Evolutionary conservation across 1,140 invertebrate genomes (phyloP), one percentile per base, ranked within the genome.

Genomic region (Microvelia longipes): DNA sequence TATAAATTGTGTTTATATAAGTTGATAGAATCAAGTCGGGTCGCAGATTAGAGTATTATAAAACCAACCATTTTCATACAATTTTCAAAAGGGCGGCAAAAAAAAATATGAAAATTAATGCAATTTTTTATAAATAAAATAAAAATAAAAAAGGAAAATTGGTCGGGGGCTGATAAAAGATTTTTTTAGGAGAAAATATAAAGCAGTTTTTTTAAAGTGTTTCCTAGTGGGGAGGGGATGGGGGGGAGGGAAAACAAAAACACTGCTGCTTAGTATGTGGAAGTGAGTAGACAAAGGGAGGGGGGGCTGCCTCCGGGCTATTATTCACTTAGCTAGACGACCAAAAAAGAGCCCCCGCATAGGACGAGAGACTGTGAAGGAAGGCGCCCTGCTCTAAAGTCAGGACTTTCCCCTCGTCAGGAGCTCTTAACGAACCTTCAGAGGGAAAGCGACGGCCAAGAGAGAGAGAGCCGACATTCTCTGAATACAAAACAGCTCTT

Each of bases 201-300:
- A n/a, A n/a, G n/a, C n/a, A n/a, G 28, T 66, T n/a, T 26, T 66
- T 28, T 66, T 26, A 14, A 66, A 66, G n/a, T 29, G 67, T 27
- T 24, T 50, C 27, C 26, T n/a, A 24, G 28, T 27, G 15, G 28
- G 66, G 2, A 24, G 28, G 29, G 66, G 28, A 14, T 14, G 28
- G 29, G 66, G 28, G 28, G 66, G 66, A 29, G 67, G 19, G 26
- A 1, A 29, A 28, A 19, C 30, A 30, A 68, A 66, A 66, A 66
- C 65, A 66, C 25, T 19, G 2, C 25, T 28, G 19, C 65, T 66
- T 66, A 66, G 28, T 28, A 66, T 28, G 26, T 66, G 28, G 26
- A 28, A 28, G 28, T 68, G 50, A 30, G 2, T 1, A 1, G n/a
- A 24, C 11, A 11, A 1, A 1, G 66, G 29, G 2, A 19, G 30